These are phyloP conservation scores for Steatornis caripensis DNA, from an alignment of 2,113 vertebrate species.

Conservation along the genomic window DNA sequence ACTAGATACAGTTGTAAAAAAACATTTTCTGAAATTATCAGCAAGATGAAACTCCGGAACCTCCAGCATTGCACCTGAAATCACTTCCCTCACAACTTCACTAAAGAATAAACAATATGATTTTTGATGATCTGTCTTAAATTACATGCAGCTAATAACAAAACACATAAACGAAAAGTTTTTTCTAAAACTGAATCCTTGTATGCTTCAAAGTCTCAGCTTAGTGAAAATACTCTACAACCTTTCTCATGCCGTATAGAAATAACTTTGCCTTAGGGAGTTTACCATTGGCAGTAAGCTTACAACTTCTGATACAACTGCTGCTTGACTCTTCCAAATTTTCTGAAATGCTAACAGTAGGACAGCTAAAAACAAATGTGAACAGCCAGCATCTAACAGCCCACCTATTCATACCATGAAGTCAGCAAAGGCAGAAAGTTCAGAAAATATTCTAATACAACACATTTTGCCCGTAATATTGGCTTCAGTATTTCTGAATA, in stretches of 20 bases:
- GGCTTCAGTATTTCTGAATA: background rate
- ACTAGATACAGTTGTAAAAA: background rate
- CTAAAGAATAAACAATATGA: background rate
- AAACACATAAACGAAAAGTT: background rate
- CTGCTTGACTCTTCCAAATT: background rate
- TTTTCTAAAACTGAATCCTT: background rate
- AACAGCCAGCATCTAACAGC: background rate
- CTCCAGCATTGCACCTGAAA: background rate
- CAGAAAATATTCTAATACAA: background rate
- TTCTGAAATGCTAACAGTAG: background rate
- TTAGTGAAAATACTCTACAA: background rate
- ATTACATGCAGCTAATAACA: background rate
- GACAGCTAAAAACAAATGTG: background rate
- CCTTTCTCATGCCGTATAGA: background rate
- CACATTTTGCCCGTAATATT: background rate
- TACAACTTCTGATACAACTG: background rate
- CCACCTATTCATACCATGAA: background rate
- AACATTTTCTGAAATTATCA: background rate
- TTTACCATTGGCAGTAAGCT: background rate
- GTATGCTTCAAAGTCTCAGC: background rate
- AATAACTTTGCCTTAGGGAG: background rate
- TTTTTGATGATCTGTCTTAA: background rate
- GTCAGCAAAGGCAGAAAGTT: background rate
- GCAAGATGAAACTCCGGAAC: background rate
- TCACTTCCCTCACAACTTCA: background rate